These are phyloP conservation scores for Phrynocephalus versicolor DNA, from an alignment of 2,113 vertebrate species.

Conservation along the genomic window DNA sequence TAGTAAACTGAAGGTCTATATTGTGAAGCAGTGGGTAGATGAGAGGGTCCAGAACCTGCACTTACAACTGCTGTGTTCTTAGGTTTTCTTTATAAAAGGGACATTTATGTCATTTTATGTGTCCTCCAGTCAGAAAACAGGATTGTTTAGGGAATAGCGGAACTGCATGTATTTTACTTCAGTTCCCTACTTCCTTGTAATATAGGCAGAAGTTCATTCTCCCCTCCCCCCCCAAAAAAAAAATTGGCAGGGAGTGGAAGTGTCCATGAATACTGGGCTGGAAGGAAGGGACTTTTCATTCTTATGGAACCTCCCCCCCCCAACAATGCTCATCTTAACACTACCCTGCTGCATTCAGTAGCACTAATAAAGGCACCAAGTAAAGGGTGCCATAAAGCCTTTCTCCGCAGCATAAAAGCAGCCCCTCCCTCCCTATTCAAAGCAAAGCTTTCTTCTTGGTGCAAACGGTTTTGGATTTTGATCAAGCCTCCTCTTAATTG, in stretches of 20 bases:
- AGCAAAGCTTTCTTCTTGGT: not conserved
- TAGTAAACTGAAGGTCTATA: no score
- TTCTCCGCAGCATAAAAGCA: not conserved
- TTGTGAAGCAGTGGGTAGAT: no score
- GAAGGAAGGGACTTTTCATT: no score
- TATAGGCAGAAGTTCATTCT: not conserved
- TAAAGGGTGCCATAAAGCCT: not conserved
- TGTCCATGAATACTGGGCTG: no score
- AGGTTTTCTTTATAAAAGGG: no score
- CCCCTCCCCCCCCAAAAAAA: no score
- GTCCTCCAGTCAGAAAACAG: not conserved
- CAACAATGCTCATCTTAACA: not conserved
- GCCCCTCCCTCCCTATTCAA: not conserved
- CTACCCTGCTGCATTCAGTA: not conserved
- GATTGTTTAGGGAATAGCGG: not conserved
- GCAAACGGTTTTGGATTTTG: not conserved
- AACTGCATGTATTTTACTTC: no score
- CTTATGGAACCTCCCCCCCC: no score
- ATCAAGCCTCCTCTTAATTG: conserved; percentile 14
- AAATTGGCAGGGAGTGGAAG: no score
- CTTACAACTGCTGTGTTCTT: no score
- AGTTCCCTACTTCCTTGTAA: not conserved
- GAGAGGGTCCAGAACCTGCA: no score
- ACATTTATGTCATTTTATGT: no score
- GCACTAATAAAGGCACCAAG: not conserved